Evolutionary conservation across 2,113 vertebrate genomes (phyloP).

Genomic region (Girardinichthys multiradiatus): DNA sequence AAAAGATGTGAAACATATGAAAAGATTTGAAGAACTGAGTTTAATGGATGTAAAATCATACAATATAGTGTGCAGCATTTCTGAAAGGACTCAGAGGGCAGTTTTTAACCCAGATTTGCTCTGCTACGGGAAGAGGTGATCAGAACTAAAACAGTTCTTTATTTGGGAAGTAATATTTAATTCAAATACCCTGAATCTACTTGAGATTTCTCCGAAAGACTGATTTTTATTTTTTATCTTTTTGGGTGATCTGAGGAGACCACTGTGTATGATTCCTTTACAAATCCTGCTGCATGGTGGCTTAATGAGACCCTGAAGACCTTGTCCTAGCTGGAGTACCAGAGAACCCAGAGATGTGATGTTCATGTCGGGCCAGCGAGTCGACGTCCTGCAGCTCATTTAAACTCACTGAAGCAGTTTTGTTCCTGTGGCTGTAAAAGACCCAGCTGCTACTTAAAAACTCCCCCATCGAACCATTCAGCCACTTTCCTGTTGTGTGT

Average conservation of each 20-base stretch:
- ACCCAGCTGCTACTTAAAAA: conserved; percentile 27
- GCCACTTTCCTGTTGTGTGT: conserved; percentile 20
- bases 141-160: too few species aligned
- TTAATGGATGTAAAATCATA: too few species aligned
- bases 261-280: too few species aligned
- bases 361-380: background rate
- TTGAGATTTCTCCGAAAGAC: too few species aligned
- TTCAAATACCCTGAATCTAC: background rate
- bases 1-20: too few species aligned
- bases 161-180: background rate
- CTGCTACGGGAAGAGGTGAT: too few species aligned
- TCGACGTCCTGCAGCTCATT: conserved; percentile 10
- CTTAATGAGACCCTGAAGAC: background rate
- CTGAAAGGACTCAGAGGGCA: too few species aligned
- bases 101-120: too few species aligned
- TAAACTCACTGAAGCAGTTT: conserved; percentile 32
- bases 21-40: too few species aligned
- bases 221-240: too few species aligned
- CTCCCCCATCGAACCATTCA: conserved; percentile 20
- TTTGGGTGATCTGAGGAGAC: too few species aligned
- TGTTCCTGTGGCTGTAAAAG: conserved; percentile 14
- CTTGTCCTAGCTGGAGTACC: background rate
- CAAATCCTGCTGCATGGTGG: background rate
- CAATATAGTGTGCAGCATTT: too few species aligned
- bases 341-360: background rate